A percentile compares a stretch with the other conserved stretches of the same genome.
Conservation (phyloP, 1,140 invertebrate species). For the Cydia strobilella region DNA sequence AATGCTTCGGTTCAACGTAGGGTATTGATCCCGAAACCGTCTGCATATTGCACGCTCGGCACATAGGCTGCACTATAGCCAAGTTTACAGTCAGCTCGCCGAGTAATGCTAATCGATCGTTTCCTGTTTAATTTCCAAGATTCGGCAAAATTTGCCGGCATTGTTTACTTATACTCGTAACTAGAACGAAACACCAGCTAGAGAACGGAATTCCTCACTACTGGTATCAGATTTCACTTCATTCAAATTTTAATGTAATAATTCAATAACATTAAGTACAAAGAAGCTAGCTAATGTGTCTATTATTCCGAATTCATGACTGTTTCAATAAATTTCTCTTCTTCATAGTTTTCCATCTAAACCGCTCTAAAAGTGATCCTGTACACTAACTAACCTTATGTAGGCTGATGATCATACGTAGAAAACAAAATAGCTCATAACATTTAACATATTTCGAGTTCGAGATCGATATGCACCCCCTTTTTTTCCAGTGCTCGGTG, state of each 20-base stretch:
- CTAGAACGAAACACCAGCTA: not conserved
- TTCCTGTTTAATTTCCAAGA: not conserved
- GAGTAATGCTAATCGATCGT: not conserved
- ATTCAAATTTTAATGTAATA: not conserved
- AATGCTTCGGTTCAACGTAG: not conserved
- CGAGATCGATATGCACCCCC: no score
- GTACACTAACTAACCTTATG: no score
- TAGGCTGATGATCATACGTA: no score
- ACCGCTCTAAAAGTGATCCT: no score
- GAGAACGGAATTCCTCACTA: not conserved
- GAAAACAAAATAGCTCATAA: no score
- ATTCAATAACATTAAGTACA: not conserved
- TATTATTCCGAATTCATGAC: not conserved
- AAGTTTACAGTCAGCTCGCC: not conserved
- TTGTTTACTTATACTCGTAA: not conserved
- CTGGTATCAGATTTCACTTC: not conserved
- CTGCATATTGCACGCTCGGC: slow-evolving; percentile 16
- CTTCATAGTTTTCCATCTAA: no score
- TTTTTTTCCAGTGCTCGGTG: no score
- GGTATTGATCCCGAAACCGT: slow-evolving; percentile 26
- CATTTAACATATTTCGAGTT: no score
- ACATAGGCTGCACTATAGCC: not conserved
- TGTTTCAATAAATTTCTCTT: no score
- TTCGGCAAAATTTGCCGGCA: not conserved
- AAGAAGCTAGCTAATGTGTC: not conserved